phyloP scores from a whole-genome alignment of 2,113 vertebrate species.

The Candoia aspera region DNA sequence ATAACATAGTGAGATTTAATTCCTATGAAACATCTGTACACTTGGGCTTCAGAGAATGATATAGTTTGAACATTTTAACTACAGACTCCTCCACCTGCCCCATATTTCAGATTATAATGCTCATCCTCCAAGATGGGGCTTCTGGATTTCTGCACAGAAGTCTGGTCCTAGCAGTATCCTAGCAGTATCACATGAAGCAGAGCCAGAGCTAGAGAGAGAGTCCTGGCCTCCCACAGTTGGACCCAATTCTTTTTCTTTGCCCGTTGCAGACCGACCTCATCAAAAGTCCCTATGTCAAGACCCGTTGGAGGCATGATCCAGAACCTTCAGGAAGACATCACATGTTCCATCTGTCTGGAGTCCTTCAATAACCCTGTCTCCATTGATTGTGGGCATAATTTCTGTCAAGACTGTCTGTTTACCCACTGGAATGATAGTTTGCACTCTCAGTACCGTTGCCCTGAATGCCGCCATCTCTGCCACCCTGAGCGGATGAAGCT shows the following conservation, averaged over 20 bases:
- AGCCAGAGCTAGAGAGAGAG: not conserved
- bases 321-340: constrained; percentile 53
- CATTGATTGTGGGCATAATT: constrained; percentile 70
- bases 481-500: constrained; percentile 39
- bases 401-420: constrained; percentile 64
- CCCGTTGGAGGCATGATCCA: constrained; percentile 5
- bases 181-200: not conserved
- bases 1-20: not conserved
- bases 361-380: constrained; percentile 65
- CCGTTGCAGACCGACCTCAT: not conserved
- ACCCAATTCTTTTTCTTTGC: not conserved
- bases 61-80: not conserved
- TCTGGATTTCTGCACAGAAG: not conserved
- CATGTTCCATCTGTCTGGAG: constrained; percentile 70
- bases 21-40: not conserved
- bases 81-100: not conserved
- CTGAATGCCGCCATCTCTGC: constrained; percentile 63
- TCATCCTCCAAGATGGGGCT: not conserved
- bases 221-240: not conserved
- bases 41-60: not conserved
- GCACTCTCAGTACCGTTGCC: constrained; percentile 54
- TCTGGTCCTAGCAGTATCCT: not conserved
- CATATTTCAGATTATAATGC: not conserved
- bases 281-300: not conserved
- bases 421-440: constrained; percentile 50